Percentiles rank a stretch among this genome's conserved stretches.
phyloP scores from a whole-genome alignment of 2,888 invertebrate species.

The Melolontha melolontha region DNA sequence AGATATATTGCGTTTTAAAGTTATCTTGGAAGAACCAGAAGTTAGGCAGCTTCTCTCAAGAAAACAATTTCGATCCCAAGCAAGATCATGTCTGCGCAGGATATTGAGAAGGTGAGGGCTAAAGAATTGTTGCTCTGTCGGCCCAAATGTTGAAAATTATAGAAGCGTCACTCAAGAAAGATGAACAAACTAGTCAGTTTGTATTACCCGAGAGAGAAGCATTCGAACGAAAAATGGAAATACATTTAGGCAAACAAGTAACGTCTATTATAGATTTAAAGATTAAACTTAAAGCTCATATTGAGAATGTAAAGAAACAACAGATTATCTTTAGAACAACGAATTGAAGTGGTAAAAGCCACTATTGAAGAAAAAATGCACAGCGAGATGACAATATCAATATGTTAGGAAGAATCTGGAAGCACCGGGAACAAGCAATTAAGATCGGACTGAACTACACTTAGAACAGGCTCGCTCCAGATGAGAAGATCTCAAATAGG shows the following conservation, averaged over 20 bases:
- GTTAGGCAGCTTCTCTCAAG: constrained; percentile 74
- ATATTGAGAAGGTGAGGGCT: constrained; percentile 92
- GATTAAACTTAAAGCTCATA: constrained; percentile 88
- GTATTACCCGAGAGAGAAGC: constrained; percentile 89
- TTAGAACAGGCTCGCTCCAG: too few species aligned
- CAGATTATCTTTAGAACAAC: too few species aligned
- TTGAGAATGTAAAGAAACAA: too few species aligned
- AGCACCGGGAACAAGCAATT: too few species aligned
- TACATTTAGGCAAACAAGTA: constrained; percentile 90
- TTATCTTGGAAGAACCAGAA: constrained; percentile 88
- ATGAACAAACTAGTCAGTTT: constrained; percentile 88
- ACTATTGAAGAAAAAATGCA: too few species aligned
- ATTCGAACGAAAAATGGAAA: constrained; percentile 92
- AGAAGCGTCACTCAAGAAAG: constrained; percentile 88
- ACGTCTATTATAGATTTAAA: constrained; percentile 91
- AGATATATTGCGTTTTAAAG: constrained; percentile 92
- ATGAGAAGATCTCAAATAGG: too few species aligned
- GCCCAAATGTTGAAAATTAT: constrained; percentile 90
- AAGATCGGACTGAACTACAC: too few species aligned
- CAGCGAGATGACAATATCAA: too few species aligned
- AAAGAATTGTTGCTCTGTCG: constrained; percentile 87
- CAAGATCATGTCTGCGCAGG: constrained; percentile 83
- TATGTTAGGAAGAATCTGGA: too few species aligned
- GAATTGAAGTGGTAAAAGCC: too few species aligned
- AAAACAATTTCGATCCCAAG: constrained; percentile 74